Evolutionary conservation across 2,797 vertebrate genomes (phyloP).

Genomic region (Lepus townsendii): DNA sequence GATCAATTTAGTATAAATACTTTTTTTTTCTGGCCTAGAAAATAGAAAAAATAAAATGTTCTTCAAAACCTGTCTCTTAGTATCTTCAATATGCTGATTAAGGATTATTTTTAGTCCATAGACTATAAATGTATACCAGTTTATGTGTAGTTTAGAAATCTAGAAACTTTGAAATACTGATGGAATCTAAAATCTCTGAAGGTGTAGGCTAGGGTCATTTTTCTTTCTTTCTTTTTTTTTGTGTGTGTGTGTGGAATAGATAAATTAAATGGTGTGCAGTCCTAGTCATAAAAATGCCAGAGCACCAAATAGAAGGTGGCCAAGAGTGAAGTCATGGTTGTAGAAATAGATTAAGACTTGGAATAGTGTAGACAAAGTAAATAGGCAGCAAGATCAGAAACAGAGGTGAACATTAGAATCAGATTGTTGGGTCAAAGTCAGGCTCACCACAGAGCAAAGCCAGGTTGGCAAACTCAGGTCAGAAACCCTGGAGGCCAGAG

Average conservation of each 20-base stretch:
- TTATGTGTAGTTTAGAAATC: neutral
- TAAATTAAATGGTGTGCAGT: neutral
- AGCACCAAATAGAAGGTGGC: neutral
- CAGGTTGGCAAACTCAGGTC: conserved; percentile 54
- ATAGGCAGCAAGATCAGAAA: conserved; percentile 46
- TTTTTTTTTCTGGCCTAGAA: conserved; percentile 19
- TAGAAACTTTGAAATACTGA: neutral
- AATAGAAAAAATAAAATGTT: conserved; percentile 11
- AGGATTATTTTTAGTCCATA: neutral
- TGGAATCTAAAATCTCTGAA: conserved; percentile 45
- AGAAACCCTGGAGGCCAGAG: conserved; percentile 54
- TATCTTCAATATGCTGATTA: conserved; percentile 16
- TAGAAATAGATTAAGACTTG: conserved; percentile 50
- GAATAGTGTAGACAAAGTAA: neutral
- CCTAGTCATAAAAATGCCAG: conserved; percentile 6
- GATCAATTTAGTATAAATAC: too few species aligned
- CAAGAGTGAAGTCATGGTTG: conserved; percentile 2
- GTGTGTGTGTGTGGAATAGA: neutral
- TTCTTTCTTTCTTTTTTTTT: neutral
- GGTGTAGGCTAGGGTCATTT: neutral
- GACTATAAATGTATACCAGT: neutral
- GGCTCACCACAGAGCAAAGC: conserved; percentile 32
- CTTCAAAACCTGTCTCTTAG: conserved; percentile 20
- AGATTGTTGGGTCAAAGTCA: conserved; percentile 66
- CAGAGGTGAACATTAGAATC: conserved; percentile 51